Conservation (phyloP, 2,113 vertebrate genomes). For the Anguilla rostrata region DNA sequence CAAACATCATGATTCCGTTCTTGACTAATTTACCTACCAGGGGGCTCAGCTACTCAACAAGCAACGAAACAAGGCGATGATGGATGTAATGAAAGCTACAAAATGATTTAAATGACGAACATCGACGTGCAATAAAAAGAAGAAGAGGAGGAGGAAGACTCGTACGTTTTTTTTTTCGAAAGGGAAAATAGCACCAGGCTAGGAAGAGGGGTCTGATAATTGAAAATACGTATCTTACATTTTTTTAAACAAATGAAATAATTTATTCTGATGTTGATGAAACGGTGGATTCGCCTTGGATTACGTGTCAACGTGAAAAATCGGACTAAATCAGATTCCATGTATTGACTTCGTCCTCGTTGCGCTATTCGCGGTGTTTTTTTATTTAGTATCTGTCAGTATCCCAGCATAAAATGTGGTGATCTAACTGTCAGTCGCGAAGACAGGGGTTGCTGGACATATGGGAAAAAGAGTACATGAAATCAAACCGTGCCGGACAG, state of each 20-base stretch:
- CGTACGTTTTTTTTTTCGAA: background rate
- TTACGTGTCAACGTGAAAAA: constrained; percentile 31
- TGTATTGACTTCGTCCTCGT: constrained; percentile 36
- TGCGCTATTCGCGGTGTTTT: constrained; percentile 23
- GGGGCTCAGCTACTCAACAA: constrained; percentile 16
- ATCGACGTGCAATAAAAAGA: background rate
- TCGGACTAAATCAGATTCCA: background rate
- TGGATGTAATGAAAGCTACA: constrained; percentile 23
- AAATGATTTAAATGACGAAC: background rate
- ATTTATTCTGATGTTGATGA: constrained; percentile 20
- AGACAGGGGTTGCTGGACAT: constrained; percentile 38
- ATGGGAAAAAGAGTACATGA: constrained; percentile 6
- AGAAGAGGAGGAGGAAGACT: constrained; percentile 1
- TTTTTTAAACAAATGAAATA: background rate
- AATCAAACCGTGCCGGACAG: constrained; percentile 17
- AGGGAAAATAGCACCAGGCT: background rate
- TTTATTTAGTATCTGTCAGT: constrained; percentile 19
- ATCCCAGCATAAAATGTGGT: constrained; percentile 24
- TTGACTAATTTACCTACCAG: background rate
- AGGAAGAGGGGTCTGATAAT: background rate
- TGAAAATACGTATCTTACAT: constrained; percentile 16
- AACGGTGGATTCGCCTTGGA: constrained; percentile 11
- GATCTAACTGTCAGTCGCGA: constrained; percentile 45
- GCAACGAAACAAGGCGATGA: constrained; percentile 11
- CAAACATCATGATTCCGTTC: constrained; percentile 6